phyloP scores from a whole-genome alignment of 2,113 vertebrate species.

The Lampris megalopsis region DNA sequence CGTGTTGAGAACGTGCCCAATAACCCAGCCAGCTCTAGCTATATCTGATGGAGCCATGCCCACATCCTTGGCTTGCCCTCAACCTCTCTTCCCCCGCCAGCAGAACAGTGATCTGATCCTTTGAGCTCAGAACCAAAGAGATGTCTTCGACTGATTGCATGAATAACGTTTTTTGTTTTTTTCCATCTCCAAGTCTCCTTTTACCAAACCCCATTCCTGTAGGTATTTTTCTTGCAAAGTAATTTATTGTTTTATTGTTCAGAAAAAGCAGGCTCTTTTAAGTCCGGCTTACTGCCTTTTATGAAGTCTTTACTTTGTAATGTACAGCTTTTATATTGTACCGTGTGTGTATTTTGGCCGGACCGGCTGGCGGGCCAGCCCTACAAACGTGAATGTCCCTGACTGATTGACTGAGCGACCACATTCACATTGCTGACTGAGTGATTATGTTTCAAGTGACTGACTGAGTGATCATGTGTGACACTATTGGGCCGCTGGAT shows the following conservation, averaged over 20 bases:
- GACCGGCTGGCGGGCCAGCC: no score
- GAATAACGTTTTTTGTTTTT: conserved; percentile 33
- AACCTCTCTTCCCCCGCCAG: conserved; percentile 32
- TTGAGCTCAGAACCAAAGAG: conserved; percentile 55
- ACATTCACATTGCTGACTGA: no score
- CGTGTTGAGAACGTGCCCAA: conserved; percentile 34
- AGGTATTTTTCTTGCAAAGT: conserved; percentile 44
- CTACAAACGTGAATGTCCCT: no score
- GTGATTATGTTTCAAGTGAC: no score
- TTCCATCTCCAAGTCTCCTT: conserved; percentile 44
- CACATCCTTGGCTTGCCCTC: conserved; percentile 50
- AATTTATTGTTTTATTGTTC: conserved; percentile 46
- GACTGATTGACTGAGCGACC: no score
- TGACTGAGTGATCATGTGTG: no score
- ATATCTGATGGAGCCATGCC: conserved; percentile 56
- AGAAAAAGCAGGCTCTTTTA: conserved; percentile 25
- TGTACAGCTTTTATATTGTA: not conserved
- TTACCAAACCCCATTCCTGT: conserved; percentile 42
- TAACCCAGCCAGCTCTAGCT: conserved; percentile 21
- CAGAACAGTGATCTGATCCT: conserved; percentile 53
- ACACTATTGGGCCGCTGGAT: no score
- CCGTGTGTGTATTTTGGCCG: conserved; percentile 15
- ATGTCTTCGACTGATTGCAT: conserved; percentile 48
- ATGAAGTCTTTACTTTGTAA: conserved; percentile 44
- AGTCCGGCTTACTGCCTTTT: conserved; percentile 30